These are phyloP conservation scores for Polyergus mexicanus DNA, from an alignment of 1,140 invertebrate genomes.

Conservation along the genomic window DNA sequence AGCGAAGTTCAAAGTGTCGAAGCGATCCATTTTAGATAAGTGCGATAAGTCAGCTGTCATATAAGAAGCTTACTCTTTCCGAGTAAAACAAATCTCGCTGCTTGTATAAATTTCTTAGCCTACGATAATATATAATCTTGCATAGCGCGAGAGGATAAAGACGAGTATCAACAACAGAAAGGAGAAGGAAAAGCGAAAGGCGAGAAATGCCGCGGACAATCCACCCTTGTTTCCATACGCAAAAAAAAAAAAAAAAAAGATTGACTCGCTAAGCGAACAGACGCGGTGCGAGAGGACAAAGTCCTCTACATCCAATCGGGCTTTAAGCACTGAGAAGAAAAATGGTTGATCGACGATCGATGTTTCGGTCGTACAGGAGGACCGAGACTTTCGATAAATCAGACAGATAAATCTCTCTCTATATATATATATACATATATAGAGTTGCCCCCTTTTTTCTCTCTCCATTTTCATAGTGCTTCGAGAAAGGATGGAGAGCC, in stretches of 20 bases:
- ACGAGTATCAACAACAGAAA: not conserved
- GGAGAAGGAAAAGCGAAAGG: not conserved
- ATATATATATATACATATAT: not conserved
- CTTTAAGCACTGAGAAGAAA: not conserved
- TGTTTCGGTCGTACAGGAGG: too few relatives aligned
- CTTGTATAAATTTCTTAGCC: constrained; percentile 9
- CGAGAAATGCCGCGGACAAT: not conserved
- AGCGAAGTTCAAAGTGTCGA: too few relatives aligned
- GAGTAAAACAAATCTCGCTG: not conserved
- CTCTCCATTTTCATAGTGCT: constrained; percentile 13
- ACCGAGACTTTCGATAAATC: constrained; percentile 20
- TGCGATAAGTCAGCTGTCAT: constrained; percentile 26
- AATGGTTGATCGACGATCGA: not conserved
- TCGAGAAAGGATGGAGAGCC: not conserved
- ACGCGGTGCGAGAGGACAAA: not conserved
- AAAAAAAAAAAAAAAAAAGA: not conserved
- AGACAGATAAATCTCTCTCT: constrained; percentile 1
- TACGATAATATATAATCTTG: not conserved
- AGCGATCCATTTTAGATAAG: constrained; percentile 37
- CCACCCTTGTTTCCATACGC: not conserved
- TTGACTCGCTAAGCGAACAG: not conserved
- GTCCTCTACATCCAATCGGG: not conserved
- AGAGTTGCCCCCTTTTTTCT: constrained; percentile 32
- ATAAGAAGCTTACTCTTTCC: not conserved
- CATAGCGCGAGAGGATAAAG: not conserved